phyloP scores from a whole-genome alignment of 2,888 invertebrate species.

The Drosophila lacicola region DNA sequence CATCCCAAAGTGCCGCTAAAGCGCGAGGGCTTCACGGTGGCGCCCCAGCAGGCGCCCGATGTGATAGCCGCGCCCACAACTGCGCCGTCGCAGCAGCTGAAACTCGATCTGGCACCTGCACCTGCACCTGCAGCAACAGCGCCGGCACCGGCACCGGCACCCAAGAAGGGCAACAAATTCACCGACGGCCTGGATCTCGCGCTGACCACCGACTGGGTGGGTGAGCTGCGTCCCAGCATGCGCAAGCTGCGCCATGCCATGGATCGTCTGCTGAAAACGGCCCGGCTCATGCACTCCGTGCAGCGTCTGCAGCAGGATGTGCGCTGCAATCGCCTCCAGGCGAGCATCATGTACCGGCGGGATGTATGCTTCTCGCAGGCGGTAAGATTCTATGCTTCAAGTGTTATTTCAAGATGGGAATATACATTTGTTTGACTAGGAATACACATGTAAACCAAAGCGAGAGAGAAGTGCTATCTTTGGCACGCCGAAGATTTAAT shows the following conservation, averaged over 20 bases:
- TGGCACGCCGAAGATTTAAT: too few relatives aligned
- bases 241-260: conserved; percentile 92
- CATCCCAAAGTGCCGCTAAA: conserved; percentile 85
- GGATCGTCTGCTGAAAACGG: conserved; percentile 91
- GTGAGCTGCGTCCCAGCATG: conserved; percentile 91
- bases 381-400: conserved; percentile 86
- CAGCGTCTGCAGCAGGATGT: conserved; percentile 92
- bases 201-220: conserved; percentile 90
- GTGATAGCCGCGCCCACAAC: conserved; percentile 73
- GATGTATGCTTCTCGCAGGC: conserved; percentile 97
- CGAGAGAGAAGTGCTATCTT: too few relatives aligned
- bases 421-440: too few relatives aligned
- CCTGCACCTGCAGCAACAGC: conserved; percentile 18
- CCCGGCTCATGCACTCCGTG: conserved; percentile 93
- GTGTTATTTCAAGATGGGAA: too few relatives aligned
- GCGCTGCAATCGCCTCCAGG: conserved; percentile 89
- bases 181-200: conserved; percentile 90
- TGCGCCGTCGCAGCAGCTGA: conserved; percentile 33
- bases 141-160: conserved; percentile 1
- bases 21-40: conserved; percentile 79
- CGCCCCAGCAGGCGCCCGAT: conserved; percentile 78
- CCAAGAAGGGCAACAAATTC: conserved; percentile 89
- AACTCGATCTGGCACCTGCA: conserved; percentile 61
- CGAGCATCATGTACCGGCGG: conserved; percentile 91
- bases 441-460: too few relatives aligned